Evolutionary conservation across 1,140 invertebrate species (phyloP).

Genomic region (Helicoverpa armigera): DNA sequence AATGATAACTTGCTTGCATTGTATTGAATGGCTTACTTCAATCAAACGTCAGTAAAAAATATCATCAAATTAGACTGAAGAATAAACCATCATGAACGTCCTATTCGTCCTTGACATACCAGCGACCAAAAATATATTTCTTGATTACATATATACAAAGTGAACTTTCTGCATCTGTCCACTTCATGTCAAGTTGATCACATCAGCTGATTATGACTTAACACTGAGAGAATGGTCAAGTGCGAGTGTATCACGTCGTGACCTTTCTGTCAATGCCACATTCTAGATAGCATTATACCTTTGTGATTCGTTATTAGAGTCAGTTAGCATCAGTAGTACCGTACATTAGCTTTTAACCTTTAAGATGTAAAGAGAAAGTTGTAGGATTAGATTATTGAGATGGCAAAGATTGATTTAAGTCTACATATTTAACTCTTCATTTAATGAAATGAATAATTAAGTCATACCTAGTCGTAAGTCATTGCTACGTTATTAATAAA

Average conservation of each 20-base stretch:
- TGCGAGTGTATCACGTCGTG: slow-evolving; percentile 20
- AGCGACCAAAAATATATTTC: background rate
- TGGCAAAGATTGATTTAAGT: too few relatives aligned
- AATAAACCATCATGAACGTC: too few relatives aligned
- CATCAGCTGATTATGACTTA: slow-evolving; percentile 30
- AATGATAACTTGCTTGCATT: too few relatives aligned
- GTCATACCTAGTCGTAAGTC: background rate
- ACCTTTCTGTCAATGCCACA: slow-evolving; percentile 28
- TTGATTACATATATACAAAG: background rate
- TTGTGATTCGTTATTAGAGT: slow-evolving; percentile 9
- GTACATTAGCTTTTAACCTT: slow-evolving; percentile 8
- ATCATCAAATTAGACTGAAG: too few relatives aligned
- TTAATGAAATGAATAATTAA: background rate
- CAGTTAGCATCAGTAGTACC: background rate
- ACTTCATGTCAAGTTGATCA: background rate
- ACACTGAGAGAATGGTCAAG: slow-evolving; percentile 20
- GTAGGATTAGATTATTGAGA: background rate
- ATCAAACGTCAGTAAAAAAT: too few relatives aligned
- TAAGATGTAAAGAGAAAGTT: slow-evolving; percentile 13
- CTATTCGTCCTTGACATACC: background rate
- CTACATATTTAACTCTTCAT: too few relatives aligned
- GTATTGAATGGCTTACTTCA: too few relatives aligned
- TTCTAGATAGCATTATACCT: slow-evolving; percentile 6
- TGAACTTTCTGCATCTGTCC: slow-evolving; percentile 3
- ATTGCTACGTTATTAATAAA: background rate